Conservation (phyloP, 35 echinoderm and acorn worm species). For the Heliocidaris erythrogramma region DNA sequence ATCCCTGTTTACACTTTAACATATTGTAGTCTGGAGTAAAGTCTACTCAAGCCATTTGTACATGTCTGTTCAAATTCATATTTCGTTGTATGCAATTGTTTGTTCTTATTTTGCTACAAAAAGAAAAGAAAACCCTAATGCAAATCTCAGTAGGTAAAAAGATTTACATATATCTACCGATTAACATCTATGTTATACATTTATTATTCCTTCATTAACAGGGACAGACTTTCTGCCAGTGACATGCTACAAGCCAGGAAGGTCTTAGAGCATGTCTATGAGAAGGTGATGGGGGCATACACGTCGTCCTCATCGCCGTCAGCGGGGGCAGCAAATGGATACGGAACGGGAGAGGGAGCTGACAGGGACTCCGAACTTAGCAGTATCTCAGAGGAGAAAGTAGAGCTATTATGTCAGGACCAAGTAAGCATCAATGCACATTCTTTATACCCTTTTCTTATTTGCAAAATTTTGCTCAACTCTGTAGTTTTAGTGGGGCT, state of each 20-base stretch:
- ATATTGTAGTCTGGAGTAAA: no score
- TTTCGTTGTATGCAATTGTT: no score
- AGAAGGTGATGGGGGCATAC: conserved; percentile 93
- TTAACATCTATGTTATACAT: no score
- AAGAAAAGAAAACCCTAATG: no score
- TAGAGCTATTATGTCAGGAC: conserved; percentile 97
- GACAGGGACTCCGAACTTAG: conserved; percentile 71
- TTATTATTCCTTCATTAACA: not conserved
- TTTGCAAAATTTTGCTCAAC: not conserved
- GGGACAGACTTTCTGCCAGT: conserved; percentile 88
- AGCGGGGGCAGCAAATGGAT: conserved; percentile 40
- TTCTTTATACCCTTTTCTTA: not conserved
- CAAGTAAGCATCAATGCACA: conserved; percentile 65
- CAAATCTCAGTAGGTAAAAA: no score
- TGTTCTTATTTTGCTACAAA: no score
- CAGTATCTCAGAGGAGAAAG: conserved; percentile 88
- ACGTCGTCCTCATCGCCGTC: conserved; percentile 46
- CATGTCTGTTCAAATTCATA: no score
- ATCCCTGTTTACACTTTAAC: no score
- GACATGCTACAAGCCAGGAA: conserved; percentile 94
- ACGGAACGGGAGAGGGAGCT: conserved; percentile 53
- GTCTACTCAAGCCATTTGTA: no score
- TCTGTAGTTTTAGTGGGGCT: no score
- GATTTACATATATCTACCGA: no score
- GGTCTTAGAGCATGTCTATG: conserved; percentile 91